Conservation (phyloP, 2,888 invertebrate species). For the Blomia tropicalis region DNA sequence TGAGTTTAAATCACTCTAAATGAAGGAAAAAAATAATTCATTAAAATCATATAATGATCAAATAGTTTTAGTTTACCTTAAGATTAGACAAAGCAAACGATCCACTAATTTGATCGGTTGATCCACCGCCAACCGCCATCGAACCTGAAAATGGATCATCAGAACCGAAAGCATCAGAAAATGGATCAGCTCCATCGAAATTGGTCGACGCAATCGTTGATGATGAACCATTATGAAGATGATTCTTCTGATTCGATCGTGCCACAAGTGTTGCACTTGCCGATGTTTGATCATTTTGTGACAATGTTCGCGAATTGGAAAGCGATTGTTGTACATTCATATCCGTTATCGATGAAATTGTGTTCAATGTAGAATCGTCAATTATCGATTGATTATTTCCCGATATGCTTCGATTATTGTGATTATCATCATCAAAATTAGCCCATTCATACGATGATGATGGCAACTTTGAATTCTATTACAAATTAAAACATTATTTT, state of each 20-base stretch:
- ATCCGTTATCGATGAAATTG: constrained; percentile 9
- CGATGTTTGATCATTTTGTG: not conserved
- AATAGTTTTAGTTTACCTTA: not conserved
- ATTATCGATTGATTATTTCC: not conserved
- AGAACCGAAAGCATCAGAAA: constrained; percentile 12
- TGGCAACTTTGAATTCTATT: not conserved
- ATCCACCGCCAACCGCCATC: constrained; percentile 1
- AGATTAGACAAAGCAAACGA: not conserved
- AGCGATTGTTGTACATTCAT: not conserved
- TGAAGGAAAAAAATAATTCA: not conserved
- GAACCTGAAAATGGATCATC: constrained; percentile 9
- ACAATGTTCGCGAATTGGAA: not conserved
- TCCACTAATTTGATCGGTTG: not conserved
- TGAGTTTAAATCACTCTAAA: not conserved
- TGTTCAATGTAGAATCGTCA: constrained; percentile 12
- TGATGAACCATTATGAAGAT: not conserved
- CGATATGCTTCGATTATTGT: not conserved
- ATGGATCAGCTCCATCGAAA: constrained; percentile 12
- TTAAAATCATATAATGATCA: not conserved
- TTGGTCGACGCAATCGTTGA: not conserved
- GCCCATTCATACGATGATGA: constrained; percentile 21
- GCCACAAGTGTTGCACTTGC: not conserved
- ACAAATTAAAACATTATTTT: no score
- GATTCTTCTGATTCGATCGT: not conserved
- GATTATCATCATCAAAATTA: constrained; percentile 22